Evolutionary conservation across 2,888 invertebrate genomes (phyloP).

Genomic region (Dione vanillae): DNA sequence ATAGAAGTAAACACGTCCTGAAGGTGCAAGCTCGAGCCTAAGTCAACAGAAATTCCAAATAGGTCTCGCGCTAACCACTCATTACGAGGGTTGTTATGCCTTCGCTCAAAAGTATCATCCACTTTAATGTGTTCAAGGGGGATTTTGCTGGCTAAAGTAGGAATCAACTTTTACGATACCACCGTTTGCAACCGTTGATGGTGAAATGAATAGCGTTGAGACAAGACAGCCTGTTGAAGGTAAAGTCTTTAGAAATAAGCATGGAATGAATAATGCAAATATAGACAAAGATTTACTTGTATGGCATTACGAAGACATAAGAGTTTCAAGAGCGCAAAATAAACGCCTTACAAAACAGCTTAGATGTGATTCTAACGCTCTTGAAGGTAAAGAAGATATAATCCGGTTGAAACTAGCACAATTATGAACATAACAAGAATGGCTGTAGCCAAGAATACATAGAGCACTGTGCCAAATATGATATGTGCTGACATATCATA

Average conservation of each 20-base stretch:
- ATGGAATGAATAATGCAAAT: conserved; percentile 19
- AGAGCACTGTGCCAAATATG: conserved; percentile 38
- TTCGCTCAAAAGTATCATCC: conserved; percentile 36
- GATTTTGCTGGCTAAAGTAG: too few species aligned
- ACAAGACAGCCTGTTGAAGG: neutral
- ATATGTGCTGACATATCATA: too few species aligned
- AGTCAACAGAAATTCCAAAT: conserved; percentile 38
- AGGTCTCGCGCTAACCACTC: conserved; percentile 36
- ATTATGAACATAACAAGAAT: conserved; percentile 21
- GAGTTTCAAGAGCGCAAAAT: conserved; percentile 32
- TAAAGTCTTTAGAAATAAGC: conserved; percentile 11
- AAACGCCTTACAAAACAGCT: conserved; percentile 29
- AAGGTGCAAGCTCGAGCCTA: conserved; percentile 37
- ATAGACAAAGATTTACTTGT: conserved; percentile 14
- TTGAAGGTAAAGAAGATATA: conserved; percentile 21
- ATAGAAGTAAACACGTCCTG: conserved; percentile 37
- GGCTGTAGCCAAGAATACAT: conserved; percentile 29
- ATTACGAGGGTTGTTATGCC: conserved; percentile 39
- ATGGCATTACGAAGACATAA: conserved; percentile 36
- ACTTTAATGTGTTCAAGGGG: conserved; percentile 27
- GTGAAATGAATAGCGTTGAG: neutral
- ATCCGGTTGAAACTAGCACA: conserved; percentile 27
- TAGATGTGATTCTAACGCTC: conserved; percentile 8
- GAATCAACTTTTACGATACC: conserved; percentile 4
- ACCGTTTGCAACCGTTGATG: conserved; percentile 3